Evolutionary conservation across 2,888 invertebrate genomes (phyloP).

Genomic region (Pemphredon lugubris): DNA sequence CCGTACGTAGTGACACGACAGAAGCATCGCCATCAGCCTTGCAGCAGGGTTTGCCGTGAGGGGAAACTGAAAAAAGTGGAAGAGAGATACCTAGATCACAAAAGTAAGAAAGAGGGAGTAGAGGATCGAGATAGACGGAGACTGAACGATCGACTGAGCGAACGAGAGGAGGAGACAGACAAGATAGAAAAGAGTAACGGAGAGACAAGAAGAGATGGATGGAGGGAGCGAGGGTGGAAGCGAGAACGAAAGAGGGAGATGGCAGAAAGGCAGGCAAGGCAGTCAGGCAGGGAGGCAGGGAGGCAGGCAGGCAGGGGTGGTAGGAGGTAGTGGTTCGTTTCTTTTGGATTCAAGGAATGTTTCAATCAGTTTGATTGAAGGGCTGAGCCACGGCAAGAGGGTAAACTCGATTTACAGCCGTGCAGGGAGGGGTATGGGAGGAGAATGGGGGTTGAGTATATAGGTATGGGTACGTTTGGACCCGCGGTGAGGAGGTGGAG

Average conservation of each 20-base stretch:
- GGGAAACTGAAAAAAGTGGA: conserved; percentile 19
- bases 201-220: conserved; percentile 35
- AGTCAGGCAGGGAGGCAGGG: conserved; percentile 23
- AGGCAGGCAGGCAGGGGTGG: too few species aligned
- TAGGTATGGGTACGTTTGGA: conserved; percentile 48
- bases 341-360: conserved; percentile 82
- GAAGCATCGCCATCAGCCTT: conserved; percentile 57
- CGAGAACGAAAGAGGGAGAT: conserved; percentile 39
- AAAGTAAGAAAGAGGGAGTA: conserved; percentile 25
- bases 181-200: conserved; percentile 17
- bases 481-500: conserved; percentile 24
- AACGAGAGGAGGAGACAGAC: conserved; percentile 18
- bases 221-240: conserved; percentile 27
- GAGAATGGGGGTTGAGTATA: conserved; percentile 30
- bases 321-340: conserved; percentile 76
- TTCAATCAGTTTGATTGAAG: conserved; percentile 82
- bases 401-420: conserved; percentile 81
- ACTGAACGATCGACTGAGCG: conserved; percentile 21
- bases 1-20: conserved; percentile 48
- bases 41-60: conserved; percentile 32
- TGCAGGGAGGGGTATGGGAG: conserved; percentile 66
- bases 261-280: conserved; percentile 12
- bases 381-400: conserved; percentile 81
- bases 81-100: conserved; percentile 50
- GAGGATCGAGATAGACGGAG: conserved; percentile 35